A percentile compares a stretch with the other conserved stretches of the same genome.
Evolutionary conservation across 64 coral and sea anemone genomes (phyloP).

Genomic region (Stichodactyla helianthus): DNA sequence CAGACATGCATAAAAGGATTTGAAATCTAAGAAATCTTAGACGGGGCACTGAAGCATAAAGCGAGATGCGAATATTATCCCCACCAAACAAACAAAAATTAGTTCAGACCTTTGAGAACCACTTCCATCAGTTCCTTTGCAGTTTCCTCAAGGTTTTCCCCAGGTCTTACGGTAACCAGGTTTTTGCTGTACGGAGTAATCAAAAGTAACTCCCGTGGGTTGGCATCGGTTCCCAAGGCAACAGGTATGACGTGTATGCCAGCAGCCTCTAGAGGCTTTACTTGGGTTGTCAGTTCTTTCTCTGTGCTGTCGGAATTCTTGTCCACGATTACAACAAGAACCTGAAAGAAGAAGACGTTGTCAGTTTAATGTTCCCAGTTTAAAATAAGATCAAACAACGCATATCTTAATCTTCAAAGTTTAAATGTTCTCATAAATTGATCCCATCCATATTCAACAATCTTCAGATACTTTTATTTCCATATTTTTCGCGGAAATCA

Average conservation of each 20-base stretch:
- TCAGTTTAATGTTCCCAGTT: neutral
- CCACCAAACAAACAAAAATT: neutral
- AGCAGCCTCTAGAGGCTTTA: neutral
- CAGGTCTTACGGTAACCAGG: constrained; percentile 1
- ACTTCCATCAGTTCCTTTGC: constrained; percentile 60
- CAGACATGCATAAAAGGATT: too few relatives aligned
- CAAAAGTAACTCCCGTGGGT: constrained; percentile 37
- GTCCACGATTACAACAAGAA: constrained; percentile 44
- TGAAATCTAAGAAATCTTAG: too few relatives aligned
- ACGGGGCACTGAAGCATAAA: too few relatives aligned
- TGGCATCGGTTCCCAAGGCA: constrained; percentile 53
- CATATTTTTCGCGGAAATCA: too few relatives aligned
- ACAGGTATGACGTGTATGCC: constrained; percentile 74
- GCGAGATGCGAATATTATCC: too few relatives aligned
- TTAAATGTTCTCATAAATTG: too few relatives aligned
- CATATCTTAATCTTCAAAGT: too few relatives aligned
- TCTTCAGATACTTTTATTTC: too few relatives aligned
- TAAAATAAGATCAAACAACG: too few relatives aligned
- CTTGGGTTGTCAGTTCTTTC: neutral
- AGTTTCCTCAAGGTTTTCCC: constrained; percentile 21
- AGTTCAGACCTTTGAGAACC: constrained; percentile 5
- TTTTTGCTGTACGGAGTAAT: constrained; percentile 51
- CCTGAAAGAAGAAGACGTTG: neutral
- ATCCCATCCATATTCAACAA: too few relatives aligned
- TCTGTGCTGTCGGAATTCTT: constrained; percentile 51